Conservation (phyloP, 1,140 invertebrate genomes). For the Calliopsis andreniformis region DNA sequence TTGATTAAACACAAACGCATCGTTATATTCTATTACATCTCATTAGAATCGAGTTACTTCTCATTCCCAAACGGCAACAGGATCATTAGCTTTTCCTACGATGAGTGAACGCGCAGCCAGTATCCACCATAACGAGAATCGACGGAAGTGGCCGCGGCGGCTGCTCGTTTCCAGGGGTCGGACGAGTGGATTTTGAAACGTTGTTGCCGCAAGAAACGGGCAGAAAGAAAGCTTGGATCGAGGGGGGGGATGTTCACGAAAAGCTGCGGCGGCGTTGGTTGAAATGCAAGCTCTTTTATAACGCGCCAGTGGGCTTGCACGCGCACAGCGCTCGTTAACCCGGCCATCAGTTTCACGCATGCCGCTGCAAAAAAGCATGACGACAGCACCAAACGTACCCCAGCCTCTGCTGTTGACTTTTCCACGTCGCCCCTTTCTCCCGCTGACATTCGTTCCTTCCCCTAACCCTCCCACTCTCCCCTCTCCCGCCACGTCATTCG, state of each 20-base stretch:
- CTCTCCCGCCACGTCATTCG: neutral
- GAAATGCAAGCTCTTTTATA: conserved; percentile 57
- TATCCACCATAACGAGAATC: neutral
- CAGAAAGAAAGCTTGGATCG: conserved; percentile 30
- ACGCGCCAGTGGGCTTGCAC: conserved; percentile 47
- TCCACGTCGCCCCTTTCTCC: neutral
- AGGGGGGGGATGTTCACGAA: conserved; percentile 33
- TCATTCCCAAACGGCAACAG: too few species aligned
- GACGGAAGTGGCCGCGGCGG: neutral
- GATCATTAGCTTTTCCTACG: too few species aligned
- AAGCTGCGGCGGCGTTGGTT: conserved; percentile 46
- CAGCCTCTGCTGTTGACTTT: conserved; percentile 34
- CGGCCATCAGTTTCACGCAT: conserved; percentile 58
- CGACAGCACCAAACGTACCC: conserved; percentile 40
- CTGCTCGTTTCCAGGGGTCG: neutral
- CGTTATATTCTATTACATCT: too few species aligned
- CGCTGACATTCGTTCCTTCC: too few species aligned
- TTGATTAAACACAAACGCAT: too few species aligned
- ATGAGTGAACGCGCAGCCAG: neutral
- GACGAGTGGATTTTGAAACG: neutral
- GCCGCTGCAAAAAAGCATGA: conserved; percentile 44
- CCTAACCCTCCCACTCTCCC: too few species aligned
- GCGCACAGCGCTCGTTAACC: conserved; percentile 62
- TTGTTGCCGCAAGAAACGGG: conserved; percentile 11
- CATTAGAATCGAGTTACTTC: too few species aligned